Conservation (phyloP, 2,888 invertebrate species). For the Limnephilus lunatus region DNA sequence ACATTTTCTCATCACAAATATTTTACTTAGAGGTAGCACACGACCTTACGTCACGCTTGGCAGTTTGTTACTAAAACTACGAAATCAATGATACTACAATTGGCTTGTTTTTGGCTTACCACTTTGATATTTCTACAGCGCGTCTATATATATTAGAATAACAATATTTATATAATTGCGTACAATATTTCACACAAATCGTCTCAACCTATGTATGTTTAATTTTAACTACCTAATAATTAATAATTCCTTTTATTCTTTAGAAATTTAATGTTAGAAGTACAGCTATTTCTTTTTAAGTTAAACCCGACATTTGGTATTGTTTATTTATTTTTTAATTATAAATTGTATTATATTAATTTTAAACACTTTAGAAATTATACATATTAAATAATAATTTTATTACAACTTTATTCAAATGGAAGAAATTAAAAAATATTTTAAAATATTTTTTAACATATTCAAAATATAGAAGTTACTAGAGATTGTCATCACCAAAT, state of each 20-base stretch:
- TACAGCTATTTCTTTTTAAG: constrained; percentile 8
- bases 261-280: constrained; percentile 8
- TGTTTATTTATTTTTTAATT: constrained; percentile 41
- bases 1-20: too few species aligned
- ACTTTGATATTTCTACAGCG: too few species aligned
- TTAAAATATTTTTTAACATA: neutral
- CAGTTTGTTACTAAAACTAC: too few species aligned
- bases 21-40: too few species aligned
- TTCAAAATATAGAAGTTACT: neutral
- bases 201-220: neutral
- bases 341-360: constrained; percentile 35
- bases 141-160: neutral
- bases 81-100: too few species aligned
- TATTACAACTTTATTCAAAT: neutral
- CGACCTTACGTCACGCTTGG: too few species aligned
- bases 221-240: constrained; percentile 8
- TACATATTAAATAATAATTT: neutral
- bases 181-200: neutral
- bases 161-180: neutral
- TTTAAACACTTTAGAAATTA: neutral
- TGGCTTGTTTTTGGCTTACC: too few species aligned
- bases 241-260: constrained; percentile 1
- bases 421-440: neutral
- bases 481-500: neutral
- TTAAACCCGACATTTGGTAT: constrained; percentile 2